Evolutionary conservation across 2,797 vertebrate species (phyloP), one percentile per base, ranked within the genome.

Genomic region (Acrossocheilus fasciatus): DNA sequence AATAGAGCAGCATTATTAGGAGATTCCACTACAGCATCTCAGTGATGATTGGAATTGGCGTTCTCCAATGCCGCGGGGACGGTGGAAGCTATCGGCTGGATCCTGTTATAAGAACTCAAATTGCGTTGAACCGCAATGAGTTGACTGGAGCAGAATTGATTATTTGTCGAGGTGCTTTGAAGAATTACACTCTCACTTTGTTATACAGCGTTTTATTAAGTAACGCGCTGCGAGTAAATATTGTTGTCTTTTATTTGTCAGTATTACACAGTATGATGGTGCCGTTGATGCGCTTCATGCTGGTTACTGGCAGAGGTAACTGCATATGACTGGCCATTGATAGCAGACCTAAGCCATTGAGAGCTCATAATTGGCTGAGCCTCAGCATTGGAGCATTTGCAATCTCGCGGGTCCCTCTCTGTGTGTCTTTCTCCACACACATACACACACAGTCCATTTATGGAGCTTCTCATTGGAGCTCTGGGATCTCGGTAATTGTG

Each of bases 321-420:
- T 76, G 82, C 86, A 83, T 85, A 47, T 70, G 82, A 84, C 81
- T 84, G 78, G 83, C 66, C 87, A 87, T 34, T 86, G 83, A 90
- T 79, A 57, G 83, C 81, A 84, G 86, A 75, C 83, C 78, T 69
- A 84, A 82, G 78, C 85, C 70, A 85, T 77, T 76, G 81, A 86
- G 64, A 89, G 81, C 64, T 82, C 47, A 77, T 90, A 89, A 91
- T 90, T 88, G 89, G 80, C 76, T 64, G 43, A 85, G 82, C 68
- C 54, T 23, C 83, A 87, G 88, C 74, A 78, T 45, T 82, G 69
- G 85, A 86, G 79, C 88, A 81, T 86, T 89, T 83, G 87, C 73
- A 50, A 77, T 85, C 74, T 82, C 83, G n/a, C 70, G 20, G 86
- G 84, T 85, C 41, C 41, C 41, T 43, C 41, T 43, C 41, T 43